Conservation (phyloP, 2,113 vertebrate species). For the Callipepla squamata region DNA sequence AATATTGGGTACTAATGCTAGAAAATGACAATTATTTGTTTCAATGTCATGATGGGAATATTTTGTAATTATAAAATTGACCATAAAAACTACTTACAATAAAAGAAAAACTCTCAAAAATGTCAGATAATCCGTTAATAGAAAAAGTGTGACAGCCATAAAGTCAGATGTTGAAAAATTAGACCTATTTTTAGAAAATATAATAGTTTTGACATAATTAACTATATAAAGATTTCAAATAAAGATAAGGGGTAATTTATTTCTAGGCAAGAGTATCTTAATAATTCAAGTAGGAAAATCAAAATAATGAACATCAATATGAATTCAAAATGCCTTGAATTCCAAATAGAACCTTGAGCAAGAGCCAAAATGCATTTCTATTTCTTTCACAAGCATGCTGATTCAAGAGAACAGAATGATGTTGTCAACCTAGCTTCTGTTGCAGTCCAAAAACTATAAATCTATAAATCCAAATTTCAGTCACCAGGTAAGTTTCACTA, state of each 20-base stretch:
- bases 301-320: neutral
- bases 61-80: neutral
- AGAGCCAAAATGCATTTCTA: neutral
- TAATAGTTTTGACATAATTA: neutral
- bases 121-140: neutral
- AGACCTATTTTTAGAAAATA: neutral
- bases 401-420: neutral
- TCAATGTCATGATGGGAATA: neutral
- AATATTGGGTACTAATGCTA: neutral
- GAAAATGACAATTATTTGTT: neutral
- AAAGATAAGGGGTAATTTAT: neutral
- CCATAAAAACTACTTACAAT: neutral
- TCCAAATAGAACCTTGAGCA: neutral
- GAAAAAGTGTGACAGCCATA: neutral
- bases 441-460: neutral
- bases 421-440: neutral
- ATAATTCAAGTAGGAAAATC: slow-evolving; percentile 3
- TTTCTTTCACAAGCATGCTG: neutral
- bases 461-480: neutral
- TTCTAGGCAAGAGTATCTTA: neutral
- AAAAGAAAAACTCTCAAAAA: neutral
- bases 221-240: neutral
- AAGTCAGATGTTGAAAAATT: neutral
- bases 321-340: neutral
- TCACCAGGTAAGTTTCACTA: neutral